Evolutionary conservation across 2,113 vertebrate species (phyloP).

Genomic region (Parotia lawesii): DNA sequence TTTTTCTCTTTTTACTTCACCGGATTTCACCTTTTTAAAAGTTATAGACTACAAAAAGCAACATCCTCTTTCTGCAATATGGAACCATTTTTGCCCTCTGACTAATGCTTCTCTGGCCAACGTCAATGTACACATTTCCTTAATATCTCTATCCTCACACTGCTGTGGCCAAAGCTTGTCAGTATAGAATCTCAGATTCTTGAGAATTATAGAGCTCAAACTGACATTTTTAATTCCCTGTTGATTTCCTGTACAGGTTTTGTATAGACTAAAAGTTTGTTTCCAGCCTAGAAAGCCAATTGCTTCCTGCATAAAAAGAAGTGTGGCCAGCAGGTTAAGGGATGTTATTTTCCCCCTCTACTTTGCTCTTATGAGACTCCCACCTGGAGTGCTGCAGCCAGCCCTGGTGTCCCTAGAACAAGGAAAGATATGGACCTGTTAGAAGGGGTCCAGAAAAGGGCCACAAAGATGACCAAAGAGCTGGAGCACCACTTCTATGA

Average conservation of each 20-base stretch:
- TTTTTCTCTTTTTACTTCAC: not conserved
- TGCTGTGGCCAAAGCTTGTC: not conserved
- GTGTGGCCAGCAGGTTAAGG: accelerated
- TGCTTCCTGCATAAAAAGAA: not conserved
- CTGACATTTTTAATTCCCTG: not conserved
- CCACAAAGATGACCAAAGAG: not conserved
- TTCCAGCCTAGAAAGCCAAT: not conserved
- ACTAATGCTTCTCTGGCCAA: not conserved
- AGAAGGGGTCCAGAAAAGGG: not conserved
- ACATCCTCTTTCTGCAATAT: not conserved
- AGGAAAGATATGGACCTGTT: not conserved
- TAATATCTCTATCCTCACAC: not conserved
- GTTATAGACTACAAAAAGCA: not conserved
- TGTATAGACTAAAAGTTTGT: not conserved
- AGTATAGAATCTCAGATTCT: not conserved
- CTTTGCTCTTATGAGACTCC: not conserved
- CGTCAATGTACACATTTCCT: not conserved
- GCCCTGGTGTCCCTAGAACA: not conserved
- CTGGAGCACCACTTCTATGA: not conserved
- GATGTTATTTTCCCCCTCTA: not conserved
- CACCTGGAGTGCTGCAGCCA: not conserved
- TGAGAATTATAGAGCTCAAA: not conserved
- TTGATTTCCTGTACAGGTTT: not conserved
- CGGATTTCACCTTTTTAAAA: not conserved
- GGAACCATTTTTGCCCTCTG: not conserved